Percentiles rank a stretch among this genome's conserved stretches.
phyloP scores from a whole-genome alignment of 2,888 invertebrate species.

The Pharmacophagus antenor region DNA sequence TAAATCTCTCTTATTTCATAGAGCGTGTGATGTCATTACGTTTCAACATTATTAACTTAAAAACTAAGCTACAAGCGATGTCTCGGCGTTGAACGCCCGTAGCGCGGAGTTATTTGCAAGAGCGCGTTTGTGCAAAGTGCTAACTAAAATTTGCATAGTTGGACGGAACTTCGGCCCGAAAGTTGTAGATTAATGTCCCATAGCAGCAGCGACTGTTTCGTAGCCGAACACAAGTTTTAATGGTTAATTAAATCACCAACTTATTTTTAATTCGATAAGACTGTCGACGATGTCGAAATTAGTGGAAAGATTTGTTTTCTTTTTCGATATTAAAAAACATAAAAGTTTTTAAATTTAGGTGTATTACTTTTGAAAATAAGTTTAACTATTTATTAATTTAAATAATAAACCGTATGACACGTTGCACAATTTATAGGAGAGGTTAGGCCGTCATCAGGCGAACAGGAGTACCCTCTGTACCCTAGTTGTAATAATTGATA shows the following conservation, averaged over 20 bases:
- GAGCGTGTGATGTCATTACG: slow-evolving; percentile 5
- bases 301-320: neutral
- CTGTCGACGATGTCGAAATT: slow-evolving; percentile 8
- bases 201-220: slow-evolving; percentile 40
- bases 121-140: slow-evolving; percentile 61
- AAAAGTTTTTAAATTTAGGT: neutral
- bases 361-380: too few relatives aligned
- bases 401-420: too few relatives aligned
- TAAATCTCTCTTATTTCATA: neutral
- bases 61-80: slow-evolving; percentile 21
- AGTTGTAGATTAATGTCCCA: slow-evolving; percentile 55
- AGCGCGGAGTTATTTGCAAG: slow-evolving; percentile 48
- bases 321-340: too few relatives aligned
- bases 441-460: too few relatives aligned
- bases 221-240: slow-evolving; percentile 44
- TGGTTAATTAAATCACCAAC: slow-evolving; percentile 35
- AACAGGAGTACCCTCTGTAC: too few relatives aligned
- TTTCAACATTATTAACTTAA: slow-evolving; percentile 25
- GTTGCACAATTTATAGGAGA: too few relatives aligned
- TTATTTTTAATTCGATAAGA: slow-evolving; percentile 28
- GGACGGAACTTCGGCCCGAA: slow-evolving; percentile 52
- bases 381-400: too few relatives aligned
- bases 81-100: slow-evolving; percentile 29
- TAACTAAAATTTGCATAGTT: slow-evolving; percentile 71
- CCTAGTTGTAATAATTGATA: too few relatives aligned